These are phyloP conservation scores for Brachyptera putata DNA, from an alignment of 2,888 invertebrate genomes.

Conservation along the genomic window DNA sequence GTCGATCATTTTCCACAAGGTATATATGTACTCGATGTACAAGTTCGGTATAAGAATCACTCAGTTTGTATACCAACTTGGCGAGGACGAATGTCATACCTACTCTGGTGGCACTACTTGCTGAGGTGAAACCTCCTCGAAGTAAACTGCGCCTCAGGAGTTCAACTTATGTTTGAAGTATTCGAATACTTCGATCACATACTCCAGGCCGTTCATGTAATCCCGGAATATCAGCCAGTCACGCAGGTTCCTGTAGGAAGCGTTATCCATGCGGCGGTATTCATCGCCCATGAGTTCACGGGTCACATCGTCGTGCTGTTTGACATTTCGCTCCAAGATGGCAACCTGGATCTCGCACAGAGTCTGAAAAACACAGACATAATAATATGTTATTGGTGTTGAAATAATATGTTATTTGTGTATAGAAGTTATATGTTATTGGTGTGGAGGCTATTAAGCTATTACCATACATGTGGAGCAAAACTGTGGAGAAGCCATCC, in stretches of 20 bases:
- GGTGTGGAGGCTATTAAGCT: no score
- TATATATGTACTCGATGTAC: no score
- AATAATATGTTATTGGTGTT: no score
- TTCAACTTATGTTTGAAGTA: slow-evolving; percentile 41
- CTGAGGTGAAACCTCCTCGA: not conserved
- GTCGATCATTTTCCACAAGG: no score
- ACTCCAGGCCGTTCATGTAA: slow-evolving; percentile 58
- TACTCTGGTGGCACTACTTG: not conserved
- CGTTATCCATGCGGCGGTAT: slow-evolving; percentile 41
- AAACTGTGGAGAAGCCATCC: no score
- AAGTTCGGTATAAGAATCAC: no score
- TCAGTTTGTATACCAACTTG: no score
- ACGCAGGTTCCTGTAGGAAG: slow-evolving; percentile 49
- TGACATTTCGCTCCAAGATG: slow-evolving; percentile 50
- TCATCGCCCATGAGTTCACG: slow-evolving; percentile 46
- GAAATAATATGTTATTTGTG: no score
- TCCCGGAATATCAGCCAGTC: slow-evolving; percentile 61
- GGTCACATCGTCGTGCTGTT: slow-evolving; percentile 46
- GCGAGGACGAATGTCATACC: no score
- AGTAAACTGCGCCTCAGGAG: slow-evolving; percentile 37
- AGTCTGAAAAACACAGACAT: slow-evolving; percentile 45
- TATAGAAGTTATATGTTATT: no score
- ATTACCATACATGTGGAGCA: no score
- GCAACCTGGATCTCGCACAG: slow-evolving; percentile 65
- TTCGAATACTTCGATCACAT: slow-evolving; percentile 51